These are phyloP conservation scores for Zaprionus inermis DNA, from an alignment of 1,140 invertebrate genomes.

Conservation along the genomic window DNA sequence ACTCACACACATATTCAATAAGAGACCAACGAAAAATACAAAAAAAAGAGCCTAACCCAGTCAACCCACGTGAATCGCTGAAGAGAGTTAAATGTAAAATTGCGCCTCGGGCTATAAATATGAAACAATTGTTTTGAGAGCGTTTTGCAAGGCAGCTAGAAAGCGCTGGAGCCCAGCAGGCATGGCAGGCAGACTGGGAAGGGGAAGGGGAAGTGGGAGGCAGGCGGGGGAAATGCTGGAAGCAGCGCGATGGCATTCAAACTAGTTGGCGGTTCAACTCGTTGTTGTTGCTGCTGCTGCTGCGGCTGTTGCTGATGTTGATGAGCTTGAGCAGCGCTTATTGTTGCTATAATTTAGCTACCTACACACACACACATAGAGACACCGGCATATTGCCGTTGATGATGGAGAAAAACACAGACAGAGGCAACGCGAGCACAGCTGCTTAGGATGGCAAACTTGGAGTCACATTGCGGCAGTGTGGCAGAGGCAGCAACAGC, in stretches of 20 bases:
- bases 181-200: not conserved
- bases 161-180: slow-evolving; percentile 7
- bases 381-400: slow-evolving; percentile 12
- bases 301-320: slow-evolving; percentile 31
- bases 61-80: slow-evolving; percentile 11
- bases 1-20: not conserved
- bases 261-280: slow-evolving; percentile 45
- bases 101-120: slow-evolving; percentile 66
- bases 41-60: not conserved
- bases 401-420: slow-evolving; percentile 4
- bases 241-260: slow-evolving; percentile 27
- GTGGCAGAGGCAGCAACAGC: not conserved
- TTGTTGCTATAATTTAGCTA: slow-evolving; percentile 39
- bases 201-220: not conserved
- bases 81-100: slow-evolving; percentile 69
- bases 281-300: slow-evolving; percentile 25
- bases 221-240: not conserved
- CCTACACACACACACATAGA: slow-evolving; percentile 16
- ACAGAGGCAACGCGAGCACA: not conserved
- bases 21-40: not conserved
- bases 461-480: not conserved
- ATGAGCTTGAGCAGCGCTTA: slow-evolving; percentile 38
- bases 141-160: slow-evolving; percentile 45
- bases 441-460: slow-evolving; percentile 3
- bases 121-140: slow-evolving; percentile 70